Evolutionary conservation across 2,888 invertebrate species (phyloP), one percentile per base, ranked within the genome.

Genomic region (Cosmopolites sordidus): DNA sequence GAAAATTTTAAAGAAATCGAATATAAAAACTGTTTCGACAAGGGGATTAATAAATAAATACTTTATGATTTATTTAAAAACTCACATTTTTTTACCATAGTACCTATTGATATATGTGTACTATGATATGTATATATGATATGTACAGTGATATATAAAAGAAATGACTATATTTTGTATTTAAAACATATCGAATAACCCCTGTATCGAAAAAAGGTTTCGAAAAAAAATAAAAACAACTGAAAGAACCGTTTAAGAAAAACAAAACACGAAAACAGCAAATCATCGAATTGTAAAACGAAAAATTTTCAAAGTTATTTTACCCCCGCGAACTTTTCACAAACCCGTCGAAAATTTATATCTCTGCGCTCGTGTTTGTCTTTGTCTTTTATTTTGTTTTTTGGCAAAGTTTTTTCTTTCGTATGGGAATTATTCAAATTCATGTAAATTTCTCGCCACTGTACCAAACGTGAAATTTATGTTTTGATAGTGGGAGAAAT

Each of bases 311-410:
- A 39, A 52, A 56, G 56, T 56, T 56, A 48, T 56, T 56, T 56
- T 53, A 46, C 45, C 52, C 56, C 37, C 42, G 40, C 56, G 15
- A 52, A 56, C 45, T 56, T 56, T 52, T 45, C 17, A 46, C 56
- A 56, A n/a, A 51, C 45, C 52, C 45, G 43, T 49, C 47, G 52
- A 56, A 52, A 52, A 56, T 52, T 52, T 56, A 56, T 56, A 49
- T 56, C 51, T 47, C 42, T 43, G 43, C 51, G 39, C 48, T 43
- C 47, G 37, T 56, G 56, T 56, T 57, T 51, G 53, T 54, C 51
- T 57, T 58, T 58, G 54, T 54, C 51, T 51, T 54, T 54, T 58
- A 43, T 58, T 58, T 58, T 56, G 38, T 52, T 52, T 54, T 54
- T 54, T 51, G 46, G 38, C 41, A 14, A 42, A 51, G 30, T 48